Conservation (phyloP, 2,888 invertebrate species). For the Tipula helvola region DNA sequence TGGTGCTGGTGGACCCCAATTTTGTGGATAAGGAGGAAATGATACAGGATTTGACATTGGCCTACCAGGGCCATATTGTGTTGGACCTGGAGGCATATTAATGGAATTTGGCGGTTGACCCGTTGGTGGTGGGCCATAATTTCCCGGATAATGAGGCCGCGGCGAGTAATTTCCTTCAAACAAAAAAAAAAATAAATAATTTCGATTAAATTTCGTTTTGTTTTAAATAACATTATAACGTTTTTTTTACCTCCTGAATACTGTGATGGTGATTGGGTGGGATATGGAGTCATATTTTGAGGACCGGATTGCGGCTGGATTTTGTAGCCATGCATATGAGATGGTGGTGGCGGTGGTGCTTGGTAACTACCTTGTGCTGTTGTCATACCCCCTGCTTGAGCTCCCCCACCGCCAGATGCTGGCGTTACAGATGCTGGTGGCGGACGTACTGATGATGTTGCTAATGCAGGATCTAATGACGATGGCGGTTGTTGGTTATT, state of each 20-base stretch:
- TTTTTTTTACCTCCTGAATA: slow-evolving; percentile 38
- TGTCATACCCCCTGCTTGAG: slow-evolving; percentile 7
- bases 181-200: background rate
- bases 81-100: slow-evolving; percentile 31
- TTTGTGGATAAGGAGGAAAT: slow-evolving; percentile 34
- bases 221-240: background rate
- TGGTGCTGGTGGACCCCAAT: slow-evolving; percentile 33
- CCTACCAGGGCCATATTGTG: slow-evolving; percentile 39
- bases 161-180: slow-evolving; percentile 32
- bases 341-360: slow-evolving; percentile 22
- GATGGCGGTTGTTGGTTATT: slow-evolving; percentile 16
- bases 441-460: slow-evolving; percentile 17
- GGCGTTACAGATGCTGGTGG: slow-evolving; percentile 28
- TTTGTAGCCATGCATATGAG: slow-evolving; percentile 45
- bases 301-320: slow-evolving; percentile 42
- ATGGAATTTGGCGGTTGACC: slow-evolving; percentile 30
- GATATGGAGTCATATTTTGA: slow-evolving; percentile 44
- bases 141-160: slow-evolving; percentile 43
- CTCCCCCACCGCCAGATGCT: slow-evolving; percentile 17
- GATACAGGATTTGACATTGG: slow-evolving; percentile 44
- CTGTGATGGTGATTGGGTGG: slow-evolving; percentile 39
- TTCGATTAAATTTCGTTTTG: background rate
- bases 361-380: slow-evolving; percentile 19
- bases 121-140: slow-evolving; percentile 41
- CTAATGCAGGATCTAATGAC: slow-evolving; percentile 13